Conservation (phyloP, 2,797 vertebrate genomes). For the Sebastes paucispinis region DNA sequence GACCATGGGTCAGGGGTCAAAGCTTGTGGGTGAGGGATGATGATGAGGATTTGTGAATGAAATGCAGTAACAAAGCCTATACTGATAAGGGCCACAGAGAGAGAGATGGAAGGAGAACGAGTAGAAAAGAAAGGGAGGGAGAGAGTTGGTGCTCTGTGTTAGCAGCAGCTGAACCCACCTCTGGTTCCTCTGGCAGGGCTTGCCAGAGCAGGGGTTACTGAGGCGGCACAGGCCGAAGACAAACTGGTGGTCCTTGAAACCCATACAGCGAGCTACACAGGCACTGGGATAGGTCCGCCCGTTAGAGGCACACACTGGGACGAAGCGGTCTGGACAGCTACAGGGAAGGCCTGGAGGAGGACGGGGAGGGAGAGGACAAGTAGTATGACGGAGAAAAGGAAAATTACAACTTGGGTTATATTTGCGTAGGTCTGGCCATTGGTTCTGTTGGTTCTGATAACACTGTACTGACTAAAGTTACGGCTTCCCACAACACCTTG, state of each 20-base stretch:
- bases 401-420: too few species aligned
- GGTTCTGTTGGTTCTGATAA: too few species aligned
- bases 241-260: slow-evolving; percentile 93
- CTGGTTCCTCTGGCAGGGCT: slow-evolving; percentile 89
- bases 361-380: neutral
- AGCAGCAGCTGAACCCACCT: slow-evolving; percentile 78
- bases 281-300: slow-evolving; percentile 95
- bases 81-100: neutral
- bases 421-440: too few species aligned
- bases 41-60: neutral
- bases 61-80: neutral
- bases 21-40: neutral
- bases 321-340: slow-evolving; percentile 92
- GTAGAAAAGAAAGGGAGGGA: neutral
- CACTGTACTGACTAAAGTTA: too few species aligned
- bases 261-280: slow-evolving; percentile 94
- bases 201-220: slow-evolving; percentile 88
- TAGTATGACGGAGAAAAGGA: neutral
- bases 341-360: slow-evolving; percentile 88
- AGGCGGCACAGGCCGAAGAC: slow-evolving; percentile 90
- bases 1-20: neutral
- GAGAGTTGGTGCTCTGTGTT: neutral
- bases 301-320: slow-evolving; percentile 93
- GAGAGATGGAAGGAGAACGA: neutral
- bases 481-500: too few species aligned